Evolutionary conservation across 1,140 invertebrate genomes (phyloP), one percentile per base, ranked within the genome.

Genomic region (Cydia splendana): DNA sequence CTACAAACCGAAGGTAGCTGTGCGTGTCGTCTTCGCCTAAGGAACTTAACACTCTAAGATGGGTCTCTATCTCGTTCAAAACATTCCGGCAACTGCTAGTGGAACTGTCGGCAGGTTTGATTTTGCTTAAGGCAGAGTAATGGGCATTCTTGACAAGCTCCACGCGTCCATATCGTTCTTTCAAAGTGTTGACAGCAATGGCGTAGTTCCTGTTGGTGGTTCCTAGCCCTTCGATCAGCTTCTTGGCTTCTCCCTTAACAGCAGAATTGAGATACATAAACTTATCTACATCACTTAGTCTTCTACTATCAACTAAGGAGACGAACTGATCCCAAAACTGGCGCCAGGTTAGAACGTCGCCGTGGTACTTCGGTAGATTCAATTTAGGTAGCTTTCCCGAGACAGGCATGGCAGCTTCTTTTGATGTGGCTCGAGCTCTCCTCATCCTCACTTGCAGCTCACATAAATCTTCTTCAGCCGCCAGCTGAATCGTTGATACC

Each of bases 211-310:
- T 76, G 30, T 76, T 76, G 1, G 74, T 80, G 24, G 74, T 76
- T 42, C 74, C 75, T 75, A 77, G 9, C 65, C 53, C 53, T 18
- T 57, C 53, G 4, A 57, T 7, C 4, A 13, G 7, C 13, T 13
- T 34, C 42, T 77, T 77, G 10, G 76, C 80, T 4, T 77, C 48
- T 6, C 77, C 80, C 13, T 79, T 73, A 13, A 76, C 51, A 69
- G 77, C 74, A 4, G 80, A 79, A 42, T 81, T 74, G 12, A 81
- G 45, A 20, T 79, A 57, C 53, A 57, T 12, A 4, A 57, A 15
- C 13, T 81, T 81, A 67, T 81, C 78, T 7, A 81, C 80, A 42
- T 81, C 75, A 62, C n/a, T 77, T 10, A 81, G 75, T 57, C 74
- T 77, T 65, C 76, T 77, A 28, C 15, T 65, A 20, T 81, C 53